Percentiles rank a stretch among this genome's conserved stretches.
phyloP scores from a whole-genome alignment of 1,140 invertebrate genomes.

The Drosophila ananassae region DNA sequence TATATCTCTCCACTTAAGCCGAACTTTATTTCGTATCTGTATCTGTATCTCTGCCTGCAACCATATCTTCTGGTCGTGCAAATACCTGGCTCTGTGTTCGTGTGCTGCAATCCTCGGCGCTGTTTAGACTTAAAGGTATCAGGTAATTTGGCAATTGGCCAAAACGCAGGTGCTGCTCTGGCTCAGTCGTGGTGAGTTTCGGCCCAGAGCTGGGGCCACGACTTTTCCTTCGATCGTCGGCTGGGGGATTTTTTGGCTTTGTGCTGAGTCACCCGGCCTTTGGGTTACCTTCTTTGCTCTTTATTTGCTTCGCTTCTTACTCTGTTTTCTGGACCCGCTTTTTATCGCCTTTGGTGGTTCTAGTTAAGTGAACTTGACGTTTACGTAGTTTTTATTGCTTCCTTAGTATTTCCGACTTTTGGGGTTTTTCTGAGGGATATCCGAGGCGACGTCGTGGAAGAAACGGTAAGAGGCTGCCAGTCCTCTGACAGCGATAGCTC shows the following conservation, averaged over 20 bases:
- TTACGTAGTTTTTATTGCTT: conserved; percentile 35
- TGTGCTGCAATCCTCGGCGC: conserved; percentile 57
- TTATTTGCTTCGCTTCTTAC: conserved; percentile 8
- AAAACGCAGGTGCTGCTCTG: conserved; percentile 8
- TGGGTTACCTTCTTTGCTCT: conserved; percentile 15
- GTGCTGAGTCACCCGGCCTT: conserved; percentile 41
- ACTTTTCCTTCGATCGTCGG: conserved; percentile 45
- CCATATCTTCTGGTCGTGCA: conserved; percentile 7
- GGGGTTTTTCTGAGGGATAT: conserved; percentile 63
- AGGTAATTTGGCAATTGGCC: conserved; percentile 56
- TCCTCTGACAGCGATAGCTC: background rate
- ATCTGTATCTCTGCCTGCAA: conserved; percentile 22
- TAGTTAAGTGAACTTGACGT: conserved; percentile 47
- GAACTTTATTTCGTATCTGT: conserved; percentile 30
- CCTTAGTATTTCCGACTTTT: conserved; percentile 47
- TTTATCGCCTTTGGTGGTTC: conserved; percentile 34
- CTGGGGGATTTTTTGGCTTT: conserved; percentile 43
- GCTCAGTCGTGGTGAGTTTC: conserved; percentile 47
- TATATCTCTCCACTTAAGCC: conserved; percentile 31
- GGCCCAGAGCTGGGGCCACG: conserved; percentile 20
- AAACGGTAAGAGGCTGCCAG: conserved; percentile 2
- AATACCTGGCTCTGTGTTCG: conserved; percentile 9
- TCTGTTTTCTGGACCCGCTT: conserved; percentile 9
- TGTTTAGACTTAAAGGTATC: conserved; percentile 21
- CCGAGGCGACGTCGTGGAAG: conserved; percentile 31